A percentile compares a stretch with the other conserved stretches of the same genome.
phyloP scores from a whole-genome alignment of 2,113 vertebrate genomes.

The Cyprinodon brontotheroides region DNA sequence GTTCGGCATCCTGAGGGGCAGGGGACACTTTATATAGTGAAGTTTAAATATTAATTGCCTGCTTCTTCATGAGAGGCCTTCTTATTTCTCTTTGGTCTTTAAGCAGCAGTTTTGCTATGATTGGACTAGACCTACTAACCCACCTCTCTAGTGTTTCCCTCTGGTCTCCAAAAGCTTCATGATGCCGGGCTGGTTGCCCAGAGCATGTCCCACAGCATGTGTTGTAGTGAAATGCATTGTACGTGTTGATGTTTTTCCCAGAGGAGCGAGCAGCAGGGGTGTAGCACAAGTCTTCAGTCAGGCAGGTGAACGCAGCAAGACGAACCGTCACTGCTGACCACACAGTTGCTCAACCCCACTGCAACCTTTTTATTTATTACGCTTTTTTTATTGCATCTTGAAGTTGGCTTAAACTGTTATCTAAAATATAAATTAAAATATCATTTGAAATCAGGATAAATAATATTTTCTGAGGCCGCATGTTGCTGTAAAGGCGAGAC shows the following conservation, averaged over 20 bases:
- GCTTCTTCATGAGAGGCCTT: neutral
- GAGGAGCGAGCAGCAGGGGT: constrained; percentile 81
- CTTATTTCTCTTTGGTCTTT: neutral
- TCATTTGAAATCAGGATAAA: neutral
- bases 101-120: neutral
- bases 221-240: constrained; percentile 86
- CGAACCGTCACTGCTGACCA: constrained; percentile 58
- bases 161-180: constrained; percentile 82
- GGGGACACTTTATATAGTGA: constrained; percentile 25
- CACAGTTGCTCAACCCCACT: constrained; percentile 53
- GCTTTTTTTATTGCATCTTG: constrained; percentile 52
- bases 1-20: constrained; percentile 86
- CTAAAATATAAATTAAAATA: neutral
- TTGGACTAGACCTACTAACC: constrained; percentile 20
- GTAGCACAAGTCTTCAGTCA: constrained; percentile 84
- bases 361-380: constrained; percentile 1
- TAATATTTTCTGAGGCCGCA: neutral
- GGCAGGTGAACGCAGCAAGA: constrained; percentile 60
- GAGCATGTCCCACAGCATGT: constrained; percentile 98
- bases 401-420: constrained; percentile 21
- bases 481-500: neutral
- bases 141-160: constrained; percentile 39
- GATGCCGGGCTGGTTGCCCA: constrained; percentile 85
- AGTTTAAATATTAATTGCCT: neutral
- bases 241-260: constrained; percentile 81